These are phyloP conservation scores for Trichomalopsis sarcophagae DNA, from an alignment of 1,140 invertebrate species.

Conservation along the genomic window DNA sequence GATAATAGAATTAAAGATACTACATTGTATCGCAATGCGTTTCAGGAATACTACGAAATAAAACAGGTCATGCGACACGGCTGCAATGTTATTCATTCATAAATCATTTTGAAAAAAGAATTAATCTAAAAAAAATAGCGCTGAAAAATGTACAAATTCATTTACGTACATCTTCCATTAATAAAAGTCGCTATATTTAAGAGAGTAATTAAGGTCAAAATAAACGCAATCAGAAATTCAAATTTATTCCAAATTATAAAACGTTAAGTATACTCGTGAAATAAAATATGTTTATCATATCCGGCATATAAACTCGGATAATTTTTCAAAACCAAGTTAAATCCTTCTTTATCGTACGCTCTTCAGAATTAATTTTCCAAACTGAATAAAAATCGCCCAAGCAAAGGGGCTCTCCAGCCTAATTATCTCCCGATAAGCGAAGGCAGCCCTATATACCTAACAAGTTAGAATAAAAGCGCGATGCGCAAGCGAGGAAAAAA, in stretches of 20 bases:
- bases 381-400: background rate
- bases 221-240: background rate
- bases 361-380: no score
- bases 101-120: background rate
- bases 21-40: no score
- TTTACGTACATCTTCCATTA: background rate
- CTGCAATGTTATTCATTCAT: no score
- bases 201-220: background rate
- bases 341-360: no score
- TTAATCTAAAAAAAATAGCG: background rate
- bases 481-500: background rate
- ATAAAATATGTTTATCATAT: background rate
- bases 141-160: background rate
- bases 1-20: no score
- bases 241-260: background rate
- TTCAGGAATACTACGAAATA: no score
- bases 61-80: no score
- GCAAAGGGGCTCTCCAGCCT: background rate
- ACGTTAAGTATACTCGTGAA: background rate
- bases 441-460: background rate
- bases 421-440: background rate
- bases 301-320: no score
- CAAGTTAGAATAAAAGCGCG: background rate
- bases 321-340: no score
- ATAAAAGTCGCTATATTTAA: background rate